These are phyloP conservation scores for Solenopsis fugax DNA, from an alignment of 1,140 invertebrate genomes.

Conservation along the genomic window DNA sequence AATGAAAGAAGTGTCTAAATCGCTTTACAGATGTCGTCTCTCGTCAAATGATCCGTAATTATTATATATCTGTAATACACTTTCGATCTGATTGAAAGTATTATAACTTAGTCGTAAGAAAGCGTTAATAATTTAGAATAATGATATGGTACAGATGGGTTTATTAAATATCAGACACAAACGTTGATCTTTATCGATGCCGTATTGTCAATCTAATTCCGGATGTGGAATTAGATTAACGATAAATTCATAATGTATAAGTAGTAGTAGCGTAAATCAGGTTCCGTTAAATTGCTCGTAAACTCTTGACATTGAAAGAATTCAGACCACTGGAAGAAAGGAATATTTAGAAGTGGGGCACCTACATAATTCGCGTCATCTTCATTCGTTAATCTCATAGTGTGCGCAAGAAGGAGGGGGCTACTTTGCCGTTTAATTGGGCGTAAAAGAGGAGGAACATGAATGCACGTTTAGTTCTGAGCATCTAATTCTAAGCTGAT, in stretches of 20 bases:
- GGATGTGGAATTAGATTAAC: too few species aligned
- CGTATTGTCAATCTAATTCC: background rate
- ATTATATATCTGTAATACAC: background rate
- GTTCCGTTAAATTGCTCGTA: conserved; percentile 50
- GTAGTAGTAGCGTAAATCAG: conserved; percentile 1
- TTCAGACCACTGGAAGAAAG: conserved; percentile 10
- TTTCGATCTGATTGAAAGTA: background rate
- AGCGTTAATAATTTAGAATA: background rate
- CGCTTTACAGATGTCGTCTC: background rate
- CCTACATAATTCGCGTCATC: conserved; percentile 46
- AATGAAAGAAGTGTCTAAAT: background rate
- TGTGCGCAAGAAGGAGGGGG: background rate
- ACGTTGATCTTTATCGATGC: background rate
- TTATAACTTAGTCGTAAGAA: background rate
- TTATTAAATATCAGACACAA: too few species aligned
- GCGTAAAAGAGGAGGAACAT: conserved; percentile 11
- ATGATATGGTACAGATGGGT: background rate
- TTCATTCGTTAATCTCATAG: background rate
- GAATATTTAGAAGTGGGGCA: conserved; percentile 57
- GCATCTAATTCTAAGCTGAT: background rate
- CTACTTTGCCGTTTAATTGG: conserved; percentile 18
- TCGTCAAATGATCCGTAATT: background rate
- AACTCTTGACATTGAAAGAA: conserved; percentile 35
- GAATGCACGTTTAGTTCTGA: background rate
- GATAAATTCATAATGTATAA: background rate